Evolutionary conservation across 2,113 vertebrate genomes (phyloP), one percentile per base, ranked within the genome.

Genomic region (Lophura nycthemera): DNA sequence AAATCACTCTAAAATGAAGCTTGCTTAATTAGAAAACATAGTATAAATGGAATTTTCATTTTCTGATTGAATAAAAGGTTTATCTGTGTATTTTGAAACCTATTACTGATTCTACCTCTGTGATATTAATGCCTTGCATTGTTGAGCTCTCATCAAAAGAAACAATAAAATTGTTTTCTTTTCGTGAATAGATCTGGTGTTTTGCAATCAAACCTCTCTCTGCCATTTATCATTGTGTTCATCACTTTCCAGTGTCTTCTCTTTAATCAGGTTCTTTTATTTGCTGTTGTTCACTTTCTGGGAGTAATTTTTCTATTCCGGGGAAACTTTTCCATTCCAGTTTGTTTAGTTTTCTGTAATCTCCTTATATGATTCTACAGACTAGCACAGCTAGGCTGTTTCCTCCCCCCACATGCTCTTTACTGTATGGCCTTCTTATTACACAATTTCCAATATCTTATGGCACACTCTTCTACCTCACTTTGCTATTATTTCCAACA

Each of bases 401-500:
- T 90, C 96, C 27, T 60, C 21, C 10, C 14, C 79, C 83, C 50
- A 24, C 91, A 92, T 15, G 10, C 15, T 30, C 27, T 29, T 95
- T 92, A 72, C 86, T 90, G 63, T 74, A 84, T 65, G 52, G 64
- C 12, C 56, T 57, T 93, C 80, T 77, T 97, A 96, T 96, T 93
- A 81, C 90, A 82, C 92, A 92, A 90, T 88, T 97, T 91, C 94
- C 85, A 65, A 94, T 84, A 93, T 91, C 97, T 97, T 96, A 97
- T 95, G 80, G 79, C 86, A 95, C 82, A 80, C 32, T 97, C 90
- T 95, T 61, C 83, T 96, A 80, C 90, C 95, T 96, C 83, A 77
- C 77, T 97, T 97, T 96, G 93, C 95, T 95, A 93, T 97, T 97
- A 95, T 97, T 98, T 98, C 96, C 96, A 96, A 95, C 87, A 95